A percentile compares a stretch with the other conserved stretches of the same genome.
These are phyloP conservation scores for Gallinago media DNA, from an alignment of 2,113 vertebrate genomes.

Conservation along the genomic window DNA sequence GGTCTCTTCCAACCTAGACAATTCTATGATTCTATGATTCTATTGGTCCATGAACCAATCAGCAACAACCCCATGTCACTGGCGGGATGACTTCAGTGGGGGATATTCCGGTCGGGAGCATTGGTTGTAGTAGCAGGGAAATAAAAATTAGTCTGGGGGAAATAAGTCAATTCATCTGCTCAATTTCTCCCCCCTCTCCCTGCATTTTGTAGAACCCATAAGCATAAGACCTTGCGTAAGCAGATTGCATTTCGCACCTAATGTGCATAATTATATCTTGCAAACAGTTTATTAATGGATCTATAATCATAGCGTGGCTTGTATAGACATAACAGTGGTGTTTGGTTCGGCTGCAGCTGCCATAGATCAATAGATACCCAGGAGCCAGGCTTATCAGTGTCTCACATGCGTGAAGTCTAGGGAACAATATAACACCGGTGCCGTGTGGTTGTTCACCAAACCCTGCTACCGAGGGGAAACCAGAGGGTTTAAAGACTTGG, in stretches of 20 bases:
- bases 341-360: slow-evolving; percentile 52
- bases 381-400: not conserved
- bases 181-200: not conserved
- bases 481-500: not conserved
- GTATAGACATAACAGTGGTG: slow-evolving; percentile 6
- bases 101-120: not conserved
- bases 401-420: not conserved
- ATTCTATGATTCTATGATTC: too few species aligned
- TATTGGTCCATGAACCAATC: not conserved
- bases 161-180: not conserved
- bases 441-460: not conserved
- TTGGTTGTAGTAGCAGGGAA: not conserved
- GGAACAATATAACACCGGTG: not conserved
- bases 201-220: not conserved
- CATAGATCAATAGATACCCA: slow-evolving; percentile 39
- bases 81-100: not conserved
- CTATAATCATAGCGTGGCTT: slow-evolving; percentile 42
- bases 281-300: slow-evolving; percentile 50
- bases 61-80: not conserved
- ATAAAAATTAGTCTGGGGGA: not conserved
- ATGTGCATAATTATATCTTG: slow-evolving; percentile 55
- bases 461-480: not conserved
- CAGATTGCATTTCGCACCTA: slow-evolving; percentile 1
- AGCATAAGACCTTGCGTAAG: not conserved
- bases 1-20: too few species aligned